phyloP scores from a whole-genome alignment of 1,140 invertebrate species.

The Heliconius hermathena region DNA sequence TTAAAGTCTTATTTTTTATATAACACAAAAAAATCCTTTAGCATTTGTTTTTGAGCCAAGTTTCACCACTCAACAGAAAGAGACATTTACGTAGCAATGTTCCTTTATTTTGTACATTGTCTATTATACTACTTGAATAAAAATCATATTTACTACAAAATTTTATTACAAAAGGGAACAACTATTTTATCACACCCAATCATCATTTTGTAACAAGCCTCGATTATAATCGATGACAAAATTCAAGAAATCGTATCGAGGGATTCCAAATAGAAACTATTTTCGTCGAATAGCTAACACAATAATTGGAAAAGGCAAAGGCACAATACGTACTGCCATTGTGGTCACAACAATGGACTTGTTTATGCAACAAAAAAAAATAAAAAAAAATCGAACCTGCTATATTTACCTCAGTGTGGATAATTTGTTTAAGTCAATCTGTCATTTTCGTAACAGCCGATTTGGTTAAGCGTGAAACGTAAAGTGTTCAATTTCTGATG shows the following conservation, averaged over 20 bases:
- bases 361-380: conserved; percentile 19
- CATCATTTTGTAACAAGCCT: not conserved
- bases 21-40: too few relatives aligned
- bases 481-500: not conserved
- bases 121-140: too few relatives aligned
- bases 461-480: conserved; percentile 5
- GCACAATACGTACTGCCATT: conserved; percentile 19
- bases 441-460: conserved; percentile 15
- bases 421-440: conserved; percentile 38
- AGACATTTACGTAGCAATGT: too few relatives aligned
- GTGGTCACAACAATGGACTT: conserved; percentile 28
- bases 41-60: too few relatives aligned
- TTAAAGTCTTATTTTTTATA: too few relatives aligned
- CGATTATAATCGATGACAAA: not conserved
- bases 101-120: too few relatives aligned
- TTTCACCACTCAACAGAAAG: too few relatives aligned
- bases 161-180: too few relatives aligned
- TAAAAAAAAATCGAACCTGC: conserved; percentile 31
- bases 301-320: conserved; percentile 20
- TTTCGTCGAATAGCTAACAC: conserved; percentile 20
- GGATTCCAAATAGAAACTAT: conserved; percentile 1
- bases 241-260: conserved; percentile 5
- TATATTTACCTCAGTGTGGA: conserved; percentile 27
- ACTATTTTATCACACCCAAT: too few relatives aligned
- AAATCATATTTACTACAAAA: too few relatives aligned